Evolutionary conservation across 1,140 invertebrate species (phyloP).

Genomic region (Habropoda laboriosa): DNA sequence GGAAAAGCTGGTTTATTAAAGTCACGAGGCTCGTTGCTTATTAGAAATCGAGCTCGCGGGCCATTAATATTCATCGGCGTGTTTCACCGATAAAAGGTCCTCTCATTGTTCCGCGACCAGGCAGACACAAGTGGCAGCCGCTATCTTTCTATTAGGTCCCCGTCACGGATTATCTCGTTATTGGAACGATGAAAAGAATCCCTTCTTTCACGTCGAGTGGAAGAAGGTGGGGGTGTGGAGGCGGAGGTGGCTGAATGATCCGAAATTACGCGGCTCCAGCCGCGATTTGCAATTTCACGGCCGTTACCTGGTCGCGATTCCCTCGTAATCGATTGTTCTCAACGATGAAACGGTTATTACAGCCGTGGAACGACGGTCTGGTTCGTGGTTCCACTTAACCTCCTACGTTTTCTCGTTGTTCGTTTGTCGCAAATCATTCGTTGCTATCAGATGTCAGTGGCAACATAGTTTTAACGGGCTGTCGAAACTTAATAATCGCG

Average conservation of each 20-base stretch:
- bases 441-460: too few relatives aligned
- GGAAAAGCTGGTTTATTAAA: constrained; percentile 47
- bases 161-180: constrained; percentile 43
- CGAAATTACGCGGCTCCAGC: constrained; percentile 25
- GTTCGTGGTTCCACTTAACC: not conserved
- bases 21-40: constrained; percentile 45
- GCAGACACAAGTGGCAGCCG: not conserved
- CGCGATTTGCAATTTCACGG: constrained; percentile 51
- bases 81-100: constrained; percentile 42
- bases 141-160: constrained; percentile 30
- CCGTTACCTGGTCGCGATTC: constrained; percentile 16
- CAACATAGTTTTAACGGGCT: too few relatives aligned
- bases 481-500: too few relatives aligned
- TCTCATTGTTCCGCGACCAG: not conserved
- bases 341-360: constrained; percentile 27
- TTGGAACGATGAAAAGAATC: constrained; percentile 22
- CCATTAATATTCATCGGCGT: constrained; percentile 47
- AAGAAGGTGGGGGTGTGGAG: not conserved
- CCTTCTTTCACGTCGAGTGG: not conserved
- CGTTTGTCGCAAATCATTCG: constrained; percentile 2
- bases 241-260: not conserved
- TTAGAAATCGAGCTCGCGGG: constrained; percentile 38
- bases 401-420: constrained; percentile 6
- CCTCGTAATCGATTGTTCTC: constrained; percentile 27
- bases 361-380: too few relatives aligned